Evolutionary conservation across 2,888 invertebrate species (phyloP).

Genomic region (Rhingia rostrata): DNA sequence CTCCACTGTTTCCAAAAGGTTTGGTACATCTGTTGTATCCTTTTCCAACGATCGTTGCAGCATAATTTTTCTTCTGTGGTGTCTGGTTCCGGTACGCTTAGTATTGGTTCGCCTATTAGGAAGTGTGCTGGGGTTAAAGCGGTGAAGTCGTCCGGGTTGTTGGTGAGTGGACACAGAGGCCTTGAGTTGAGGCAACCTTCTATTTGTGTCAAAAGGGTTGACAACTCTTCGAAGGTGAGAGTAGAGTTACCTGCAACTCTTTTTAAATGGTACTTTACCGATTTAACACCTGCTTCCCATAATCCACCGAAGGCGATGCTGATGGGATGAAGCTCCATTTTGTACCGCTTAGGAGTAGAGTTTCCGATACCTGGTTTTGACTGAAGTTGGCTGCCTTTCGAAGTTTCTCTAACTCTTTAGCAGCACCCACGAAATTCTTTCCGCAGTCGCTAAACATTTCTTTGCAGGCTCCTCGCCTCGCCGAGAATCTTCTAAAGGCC

Average conservation of each 20-base stretch:
- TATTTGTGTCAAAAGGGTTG: slow-evolving; percentile 12
- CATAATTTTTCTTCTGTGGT: background rate
- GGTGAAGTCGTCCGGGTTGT: slow-evolving; percentile 8
- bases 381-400: slow-evolving; percentile 15
- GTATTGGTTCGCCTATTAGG: slow-evolving; percentile 16
- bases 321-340: slow-evolving; percentile 32
- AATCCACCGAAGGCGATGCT: slow-evolving; percentile 27
- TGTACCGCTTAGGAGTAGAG: background rate
- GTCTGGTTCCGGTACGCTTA: background rate
- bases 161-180: slow-evolving; percentile 15
- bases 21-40: slow-evolving; percentile 5
- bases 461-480: slow-evolving; percentile 18
- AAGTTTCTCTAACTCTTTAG: slow-evolving; percentile 4
- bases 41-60: slow-evolving; percentile 15
- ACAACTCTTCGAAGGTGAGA: slow-evolving; percentile 22
- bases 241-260: background rate
- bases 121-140: slow-evolving; percentile 23
- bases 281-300: slow-evolving; percentile 3
- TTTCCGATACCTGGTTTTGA: background rate
- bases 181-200: slow-evolving; percentile 20
- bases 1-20: slow-evolving; percentile 24
- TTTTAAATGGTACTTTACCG: slow-evolving; percentile 14
- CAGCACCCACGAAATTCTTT: slow-evolving; percentile 27
- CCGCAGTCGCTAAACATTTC: slow-evolving; percentile 33
- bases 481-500: slow-evolving; percentile 46